Percentiles rank a stretch among this genome's conserved stretches.
phyloP scores from a whole-genome alignment of 2,888 invertebrate genomes.

The Meiosimyza decipiens region DNA sequence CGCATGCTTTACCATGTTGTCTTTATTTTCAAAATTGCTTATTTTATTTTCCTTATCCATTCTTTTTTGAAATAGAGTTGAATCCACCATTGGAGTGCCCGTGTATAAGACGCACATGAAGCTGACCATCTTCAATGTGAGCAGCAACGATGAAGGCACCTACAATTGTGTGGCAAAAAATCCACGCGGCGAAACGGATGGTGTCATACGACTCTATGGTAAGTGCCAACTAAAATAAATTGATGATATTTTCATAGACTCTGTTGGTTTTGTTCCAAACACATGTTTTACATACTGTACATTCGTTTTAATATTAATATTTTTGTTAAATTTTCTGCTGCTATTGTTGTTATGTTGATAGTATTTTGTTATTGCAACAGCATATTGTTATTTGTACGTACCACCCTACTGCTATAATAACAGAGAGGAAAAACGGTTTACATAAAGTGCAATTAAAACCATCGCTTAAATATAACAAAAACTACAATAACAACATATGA shows the following conservation, averaged over 20 bases:
- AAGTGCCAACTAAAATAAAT: conserved; percentile 64
- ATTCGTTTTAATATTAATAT: background rate
- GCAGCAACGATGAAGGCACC: conserved; percentile 84
- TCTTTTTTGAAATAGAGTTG: conserved; percentile 62
- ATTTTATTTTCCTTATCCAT: background rate
- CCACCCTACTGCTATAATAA: background rate
- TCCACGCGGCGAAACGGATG: conserved; percentile 90
- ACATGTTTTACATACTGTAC: background rate
- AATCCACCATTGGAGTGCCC: conserved; percentile 76
- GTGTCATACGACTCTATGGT: conserved; percentile 89
- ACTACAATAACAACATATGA: conserved; percentile 11
- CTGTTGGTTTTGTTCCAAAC: background rate
- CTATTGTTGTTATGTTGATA: background rate
- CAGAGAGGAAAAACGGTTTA: background rate
- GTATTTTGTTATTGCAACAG: background rate
- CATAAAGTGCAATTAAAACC: conserved; percentile 25
- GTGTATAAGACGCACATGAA: conserved; percentile 90
- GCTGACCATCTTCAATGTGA: conserved; percentile 81
- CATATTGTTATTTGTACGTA: background rate
- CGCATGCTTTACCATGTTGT: too few relatives aligned
- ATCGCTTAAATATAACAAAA: conserved; percentile 13
- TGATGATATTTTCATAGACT: background rate
- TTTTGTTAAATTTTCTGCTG: background rate
- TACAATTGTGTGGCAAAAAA: conserved; percentile 89
- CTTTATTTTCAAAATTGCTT: background rate